Base-by-base conservation (phyloP, 2,797 vertebrate genomes). In the Eulemur mongoz region DNA sequence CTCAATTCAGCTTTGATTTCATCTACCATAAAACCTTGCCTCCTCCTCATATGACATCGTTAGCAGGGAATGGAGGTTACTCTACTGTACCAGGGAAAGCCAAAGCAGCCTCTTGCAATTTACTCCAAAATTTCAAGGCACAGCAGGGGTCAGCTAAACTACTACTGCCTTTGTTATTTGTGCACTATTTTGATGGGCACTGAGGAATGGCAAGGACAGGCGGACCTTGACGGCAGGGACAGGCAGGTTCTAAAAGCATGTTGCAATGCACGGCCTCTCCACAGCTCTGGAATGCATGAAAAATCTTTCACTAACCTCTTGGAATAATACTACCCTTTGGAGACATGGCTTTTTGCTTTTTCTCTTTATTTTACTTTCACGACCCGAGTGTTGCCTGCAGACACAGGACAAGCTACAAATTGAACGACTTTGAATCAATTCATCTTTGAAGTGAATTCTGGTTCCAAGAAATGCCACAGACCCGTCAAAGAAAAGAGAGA, bases 391-490 rank as follows among this genome's bases (percentile, higher is more conserved):
- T 70, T 75, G 81, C 9, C 45, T 57, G 1, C 57, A 94, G 84
- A 85, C 23, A 92, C 69, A 92, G 48, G 61, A 80, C 86, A 72
- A 93, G 83, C 38, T 93, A 88, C 88, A 65, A 93, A 86, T 20
- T 75, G 94, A 85, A 95, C 95, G 76, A 96, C 92, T 98, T 98
- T 82, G 63, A 89, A 17, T 80, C 43, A 32, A 13, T 76, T 89
- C 4, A 0, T 50, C 88, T 96, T 96, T 80, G 23, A 96, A 94
- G 78, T 30, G 84, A 83, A 80, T 13, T 67, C 48, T n/a, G 52
- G 9, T 57, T 93, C 76, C 43, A 70, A 86, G 79, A 85, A 54
- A 30, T 22, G 32, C 17, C 87, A 86, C 69, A 97, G 90, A 93
- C 14, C 14, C 52, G 12, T 9, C 81, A 45, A 1, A 14, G 72